These are phyloP conservation scores for Alectura lathami DNA, from an alignment of 2,113 vertebrate species.

Conservation along the genomic window DNA sequence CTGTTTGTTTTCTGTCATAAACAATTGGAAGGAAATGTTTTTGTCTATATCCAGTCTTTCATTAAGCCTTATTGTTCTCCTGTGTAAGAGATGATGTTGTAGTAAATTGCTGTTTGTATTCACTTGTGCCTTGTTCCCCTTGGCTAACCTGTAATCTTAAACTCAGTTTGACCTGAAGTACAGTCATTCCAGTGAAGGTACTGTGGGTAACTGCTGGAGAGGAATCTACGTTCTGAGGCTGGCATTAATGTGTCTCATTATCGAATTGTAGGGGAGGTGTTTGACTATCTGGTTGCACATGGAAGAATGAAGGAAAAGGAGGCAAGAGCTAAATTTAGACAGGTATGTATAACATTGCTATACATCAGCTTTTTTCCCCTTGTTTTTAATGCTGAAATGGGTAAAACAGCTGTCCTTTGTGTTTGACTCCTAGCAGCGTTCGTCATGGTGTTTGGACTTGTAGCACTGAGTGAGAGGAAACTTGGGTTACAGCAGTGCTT, in stretches of 20 bases:
- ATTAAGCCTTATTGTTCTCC: not conserved
- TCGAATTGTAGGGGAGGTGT: constrained; percentile 90
- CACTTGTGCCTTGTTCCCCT: constrained; percentile 1
- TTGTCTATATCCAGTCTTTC: not conserved
- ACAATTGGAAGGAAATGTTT: constrained; percentile 9
- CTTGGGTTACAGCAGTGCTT: not conserved
- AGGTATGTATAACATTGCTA: constrained; percentile 81
- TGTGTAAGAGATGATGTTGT: not conserved
- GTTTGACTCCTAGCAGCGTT: not conserved
- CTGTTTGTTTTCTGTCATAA: not conserved
- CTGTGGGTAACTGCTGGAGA: not conserved
- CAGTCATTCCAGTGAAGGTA: not conserved
- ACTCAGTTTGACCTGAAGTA: not conserved
- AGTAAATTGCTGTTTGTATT: not conserved
- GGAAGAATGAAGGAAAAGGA: constrained; percentile 99
- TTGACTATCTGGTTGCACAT: constrained; percentile 98
- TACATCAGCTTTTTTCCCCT: not conserved
- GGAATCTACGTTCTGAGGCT: not conserved
- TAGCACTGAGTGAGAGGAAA: not conserved
- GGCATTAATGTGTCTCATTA: not conserved
- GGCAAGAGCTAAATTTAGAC: constrained; percentile 99
- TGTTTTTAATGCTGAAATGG: constrained; percentile 18
- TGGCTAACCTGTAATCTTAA: not conserved
- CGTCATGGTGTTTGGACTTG: not conserved
- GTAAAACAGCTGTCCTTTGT: not conserved